Conservation (phyloP, 2,113 vertebrate genomes). For the Istiophorus platypterus region DNA sequence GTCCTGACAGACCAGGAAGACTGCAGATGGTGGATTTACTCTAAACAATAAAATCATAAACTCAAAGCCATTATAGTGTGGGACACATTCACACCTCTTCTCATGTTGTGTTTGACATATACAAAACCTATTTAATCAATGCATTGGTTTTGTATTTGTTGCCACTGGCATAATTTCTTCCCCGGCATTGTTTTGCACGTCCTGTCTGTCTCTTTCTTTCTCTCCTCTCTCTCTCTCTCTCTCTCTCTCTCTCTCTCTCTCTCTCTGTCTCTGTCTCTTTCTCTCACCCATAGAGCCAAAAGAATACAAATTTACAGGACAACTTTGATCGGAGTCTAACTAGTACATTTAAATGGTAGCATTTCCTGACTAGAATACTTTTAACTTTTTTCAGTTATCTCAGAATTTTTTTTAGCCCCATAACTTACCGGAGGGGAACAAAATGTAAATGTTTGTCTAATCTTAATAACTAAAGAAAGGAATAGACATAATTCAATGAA, state of each 20-base stretch:
- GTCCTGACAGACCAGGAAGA: conserved; percentile 9
- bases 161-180: no score
- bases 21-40: neutral
- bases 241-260: no score
- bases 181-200: no score
- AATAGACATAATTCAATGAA: neutral
- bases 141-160: neutral
- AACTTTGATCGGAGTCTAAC: neutral
- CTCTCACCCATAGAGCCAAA: no score
- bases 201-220: neutral
- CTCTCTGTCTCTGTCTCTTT: no score
- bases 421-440: neutral
- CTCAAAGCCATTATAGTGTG: neutral
- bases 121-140: no score
- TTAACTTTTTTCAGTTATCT: neutral
- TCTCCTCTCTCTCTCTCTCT: neutral
- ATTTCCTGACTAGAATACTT: neutral
- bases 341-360: neutral
- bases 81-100: neutral
- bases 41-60: neutral
- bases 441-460: neutral
- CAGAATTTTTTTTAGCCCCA: neutral
- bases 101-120: no score
- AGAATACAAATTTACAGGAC: no score
- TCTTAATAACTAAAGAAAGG: neutral